phyloP scores from a whole-genome alignment of 2,797 vertebrate genomes.

The Dendrocincla tyrannina region DNA sequence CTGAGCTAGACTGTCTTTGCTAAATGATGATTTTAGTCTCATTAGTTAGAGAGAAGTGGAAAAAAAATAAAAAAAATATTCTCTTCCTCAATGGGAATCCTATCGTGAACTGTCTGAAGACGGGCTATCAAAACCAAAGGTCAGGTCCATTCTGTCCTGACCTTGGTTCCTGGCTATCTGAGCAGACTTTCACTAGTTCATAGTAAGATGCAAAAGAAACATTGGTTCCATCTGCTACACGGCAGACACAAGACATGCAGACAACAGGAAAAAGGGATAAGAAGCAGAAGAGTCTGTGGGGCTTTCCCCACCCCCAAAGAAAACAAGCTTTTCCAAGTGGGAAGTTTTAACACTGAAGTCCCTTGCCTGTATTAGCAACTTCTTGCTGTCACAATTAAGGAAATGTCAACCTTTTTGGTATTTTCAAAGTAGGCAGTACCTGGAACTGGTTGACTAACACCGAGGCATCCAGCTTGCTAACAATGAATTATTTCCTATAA shows the following conservation, averaged over 20 bases:
- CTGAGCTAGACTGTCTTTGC: background rate
- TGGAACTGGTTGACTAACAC: background rate
- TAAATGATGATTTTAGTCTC: background rate
- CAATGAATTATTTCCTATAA: background rate
- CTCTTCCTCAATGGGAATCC: background rate
- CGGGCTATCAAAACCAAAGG: background rate
- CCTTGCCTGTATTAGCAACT: background rate
- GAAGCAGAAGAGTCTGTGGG: background rate
- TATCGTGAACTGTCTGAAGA: background rate
- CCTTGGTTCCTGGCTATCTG: background rate
- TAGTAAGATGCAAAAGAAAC: background rate
- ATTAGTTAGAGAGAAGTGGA: background rate
- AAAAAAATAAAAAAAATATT: background rate
- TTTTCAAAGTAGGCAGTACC: background rate
- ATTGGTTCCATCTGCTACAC: background rate
- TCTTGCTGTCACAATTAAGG: background rate
- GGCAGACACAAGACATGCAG: background rate
- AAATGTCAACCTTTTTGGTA: background rate
- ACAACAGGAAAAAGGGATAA: background rate
- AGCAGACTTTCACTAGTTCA: background rate
- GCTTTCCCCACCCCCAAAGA: accelerated
- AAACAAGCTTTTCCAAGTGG: background rate
- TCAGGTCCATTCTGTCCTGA: background rate
- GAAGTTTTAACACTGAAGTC: background rate
- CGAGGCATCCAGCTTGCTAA: background rate